Base-by-base conservation (phyloP, 92 coral and sea anemone species). In the Pocillopora grandis region DNA sequence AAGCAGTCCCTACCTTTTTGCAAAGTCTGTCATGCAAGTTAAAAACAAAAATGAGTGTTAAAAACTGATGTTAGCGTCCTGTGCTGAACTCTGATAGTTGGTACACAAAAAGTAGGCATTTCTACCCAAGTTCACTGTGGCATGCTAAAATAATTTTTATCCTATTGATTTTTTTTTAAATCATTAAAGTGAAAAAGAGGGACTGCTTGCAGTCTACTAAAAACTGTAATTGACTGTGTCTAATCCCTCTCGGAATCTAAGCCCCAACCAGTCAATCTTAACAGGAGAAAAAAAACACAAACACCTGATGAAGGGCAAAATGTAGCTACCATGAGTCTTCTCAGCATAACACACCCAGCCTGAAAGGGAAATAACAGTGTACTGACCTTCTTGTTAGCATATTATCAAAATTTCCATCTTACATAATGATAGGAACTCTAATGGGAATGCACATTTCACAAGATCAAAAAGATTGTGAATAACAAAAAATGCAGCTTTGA, bases 301-400 rank as follows among this genome's bases (percentile, higher is more conserved):
- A 27, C 80, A 94, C 98, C 98, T 97, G 49, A 97, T 94, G 76
- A 90, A 97, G 19, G 99, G 99, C 64, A 97, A 80, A 60, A 97
- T 86, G 72, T 92, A 97, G 66, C 93, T 92, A 19, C 99, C 99
- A 78, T 97, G 99, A 64, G 99, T 97, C 80, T 97, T 97, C 90
- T 97, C 99, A 68, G 99, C 99, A 86, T 97, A 97, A 83, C 99
- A 97, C 0, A 97, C 92, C 98, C 98, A 97, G 7, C 99, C 99
- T 94, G 70, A 21, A 18, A 65, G 20, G 63, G 7, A 16, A 56
- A 87, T 6, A 68, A n/a, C 8, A 15, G 75, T 18, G n/a, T 14
- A 10, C 36, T 16, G 57, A 13, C 76, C 9, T 42, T 10, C 48
- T 8, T 48, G 17, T 14, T 7, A 55, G 23, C 15, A 19, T 42